Base-by-base conservation (phyloP, 2,888 invertebrate species). In the Netelia fuscicornis region DNA sequence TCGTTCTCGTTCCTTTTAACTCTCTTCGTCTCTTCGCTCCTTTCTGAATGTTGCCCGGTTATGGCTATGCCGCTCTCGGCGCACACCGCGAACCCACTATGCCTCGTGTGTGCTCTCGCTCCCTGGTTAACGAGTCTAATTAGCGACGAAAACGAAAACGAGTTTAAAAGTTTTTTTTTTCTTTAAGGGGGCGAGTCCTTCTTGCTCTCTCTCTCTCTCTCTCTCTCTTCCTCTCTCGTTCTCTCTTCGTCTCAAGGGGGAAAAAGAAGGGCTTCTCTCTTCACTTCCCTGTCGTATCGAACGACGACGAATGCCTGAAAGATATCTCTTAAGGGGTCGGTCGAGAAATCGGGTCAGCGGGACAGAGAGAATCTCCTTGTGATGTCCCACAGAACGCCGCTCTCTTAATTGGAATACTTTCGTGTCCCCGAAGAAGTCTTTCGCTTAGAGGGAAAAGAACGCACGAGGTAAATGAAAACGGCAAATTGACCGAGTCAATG, bases 71-170 rank as follows among this genome's bases (percentile, higher is more conserved):
- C 37, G 37, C 37, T 37, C 37, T 37, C 37, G 37, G 37, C 37
- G 37, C 37, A 37, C 37, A 37, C 37, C 91, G 54, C 56, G 71
- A 17, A 13, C 88, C 89, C 88, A 60, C 86, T 88, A 89, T 87
- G 90, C 90, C 58, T 20, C 60, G 72, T 48, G 68, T 42, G 60
- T 54, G 44, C 52, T 56, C 68, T 37, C 90, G 89, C 90, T 90
- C 90, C 92, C 90, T 92, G 91, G 93, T 93, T 93, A 93, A 93
- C 92, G 93, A 93, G 92, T 92, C 93, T 94, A 94, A 94, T 94
- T 94, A 94, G 94, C 93, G 93, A 94, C 93, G 93, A 94, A 94
- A 94, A 93, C 93, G 93, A 94, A 93, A 94, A 94, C 94, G 92
- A 93, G 94, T 94, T 94, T 93, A 89, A 90, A 91, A 90, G 90